Percentiles rank a stretch among this genome's conserved stretches.
Evolutionary conservation across 2,888 invertebrate genomes (phyloP).

Genomic region (Hydriomena furcata): DNA sequence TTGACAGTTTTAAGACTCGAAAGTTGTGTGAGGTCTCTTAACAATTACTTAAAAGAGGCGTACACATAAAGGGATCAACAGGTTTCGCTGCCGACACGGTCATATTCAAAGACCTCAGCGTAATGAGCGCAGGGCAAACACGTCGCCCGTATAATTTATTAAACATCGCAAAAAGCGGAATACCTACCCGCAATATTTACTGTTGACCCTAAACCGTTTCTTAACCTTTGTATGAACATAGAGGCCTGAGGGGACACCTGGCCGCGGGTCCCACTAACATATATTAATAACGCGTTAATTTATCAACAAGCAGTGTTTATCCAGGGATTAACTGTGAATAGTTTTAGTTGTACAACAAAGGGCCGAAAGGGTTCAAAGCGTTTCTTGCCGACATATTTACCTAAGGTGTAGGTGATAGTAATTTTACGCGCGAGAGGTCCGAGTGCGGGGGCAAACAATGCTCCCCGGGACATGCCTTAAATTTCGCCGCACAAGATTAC

Average conservation of each 20-base stretch:
- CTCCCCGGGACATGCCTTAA: conserved; percentile 60
- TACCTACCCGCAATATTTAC: conserved; percentile 73
- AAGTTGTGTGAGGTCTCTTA: conserved; percentile 10
- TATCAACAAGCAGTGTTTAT: conserved; percentile 83
- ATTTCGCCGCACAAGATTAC: conserved; percentile 57
- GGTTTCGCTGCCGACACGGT: conserved; percentile 42
- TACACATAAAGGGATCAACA: conserved; percentile 43
- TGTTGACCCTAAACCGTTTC: conserved; percentile 72
- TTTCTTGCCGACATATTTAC: conserved; percentile 84
- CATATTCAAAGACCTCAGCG: conserved; percentile 45
- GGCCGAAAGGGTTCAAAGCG: conserved; percentile 81
- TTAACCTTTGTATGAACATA: conserved; percentile 76
- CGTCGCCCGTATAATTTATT: conserved; percentile 66
- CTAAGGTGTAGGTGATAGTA: conserved; percentile 81
- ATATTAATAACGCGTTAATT: conserved; percentile 83
- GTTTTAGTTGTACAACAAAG: conserved; percentile 83
- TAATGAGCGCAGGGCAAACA: conserved; percentile 61
- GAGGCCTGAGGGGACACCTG: conserved; percentile 77
- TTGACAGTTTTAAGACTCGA: conserved; percentile 12
- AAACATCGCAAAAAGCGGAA: conserved; percentile 70
- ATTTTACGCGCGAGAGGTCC: conserved; percentile 81
- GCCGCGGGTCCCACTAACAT: conserved; percentile 76
- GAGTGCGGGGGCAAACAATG: conserved; percentile 64
- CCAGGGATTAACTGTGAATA: conserved; percentile 82
- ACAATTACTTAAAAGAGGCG: conserved; percentile 28